These are phyloP conservation scores for Drosophila testacea DNA, from an alignment of 2,888 invertebrate genomes.

Conservation along the genomic window DNA sequence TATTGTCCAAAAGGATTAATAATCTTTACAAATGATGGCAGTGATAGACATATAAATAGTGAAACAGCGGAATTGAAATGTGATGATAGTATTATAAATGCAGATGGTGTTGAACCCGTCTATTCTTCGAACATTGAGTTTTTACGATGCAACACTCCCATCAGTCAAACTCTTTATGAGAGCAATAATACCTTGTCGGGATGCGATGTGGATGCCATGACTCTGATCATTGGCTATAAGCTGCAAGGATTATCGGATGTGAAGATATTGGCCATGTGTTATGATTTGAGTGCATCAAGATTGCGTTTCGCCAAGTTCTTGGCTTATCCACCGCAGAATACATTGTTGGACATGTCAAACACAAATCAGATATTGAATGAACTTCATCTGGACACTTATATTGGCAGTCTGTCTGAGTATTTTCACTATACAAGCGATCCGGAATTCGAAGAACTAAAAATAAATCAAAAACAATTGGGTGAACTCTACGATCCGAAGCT, in stretches of 20 bases:
- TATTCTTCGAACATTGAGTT: background rate
- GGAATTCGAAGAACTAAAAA: slow-evolving; percentile 4
- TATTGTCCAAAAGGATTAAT: slow-evolving; percentile 25
- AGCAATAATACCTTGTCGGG: slow-evolving; percentile 37
- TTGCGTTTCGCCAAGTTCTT: slow-evolving; percentile 39
- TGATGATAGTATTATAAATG: background rate
- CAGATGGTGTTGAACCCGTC: background rate
- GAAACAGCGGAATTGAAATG: slow-evolving; percentile 23
- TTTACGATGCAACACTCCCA: slow-evolving; percentile 6
- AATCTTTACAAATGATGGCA: background rate
- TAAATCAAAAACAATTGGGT: slow-evolving; percentile 2
- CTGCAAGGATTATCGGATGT: slow-evolving; percentile 11
- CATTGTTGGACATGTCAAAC: slow-evolving; percentile 8
- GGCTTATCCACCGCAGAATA: slow-evolving; percentile 19
- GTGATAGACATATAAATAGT: too few species aligned
- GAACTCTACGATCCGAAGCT: slow-evolving; percentile 9
- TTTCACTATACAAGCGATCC: slow-evolving; percentile 15
- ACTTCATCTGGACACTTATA: slow-evolving; percentile 28
- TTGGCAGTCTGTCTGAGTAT: slow-evolving; percentile 30
- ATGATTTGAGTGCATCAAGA: slow-evolving; percentile 28
- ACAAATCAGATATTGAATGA: slow-evolving; percentile 11
- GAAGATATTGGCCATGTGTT: slow-evolving; percentile 45
- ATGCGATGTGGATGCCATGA: slow-evolving; percentile 36
- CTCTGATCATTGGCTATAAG: slow-evolving; percentile 40
- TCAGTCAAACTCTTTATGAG: slow-evolving; percentile 30